phyloP scores from a whole-genome alignment of 2,113 vertebrate species.

The Pangasianodon gigas region DNA sequence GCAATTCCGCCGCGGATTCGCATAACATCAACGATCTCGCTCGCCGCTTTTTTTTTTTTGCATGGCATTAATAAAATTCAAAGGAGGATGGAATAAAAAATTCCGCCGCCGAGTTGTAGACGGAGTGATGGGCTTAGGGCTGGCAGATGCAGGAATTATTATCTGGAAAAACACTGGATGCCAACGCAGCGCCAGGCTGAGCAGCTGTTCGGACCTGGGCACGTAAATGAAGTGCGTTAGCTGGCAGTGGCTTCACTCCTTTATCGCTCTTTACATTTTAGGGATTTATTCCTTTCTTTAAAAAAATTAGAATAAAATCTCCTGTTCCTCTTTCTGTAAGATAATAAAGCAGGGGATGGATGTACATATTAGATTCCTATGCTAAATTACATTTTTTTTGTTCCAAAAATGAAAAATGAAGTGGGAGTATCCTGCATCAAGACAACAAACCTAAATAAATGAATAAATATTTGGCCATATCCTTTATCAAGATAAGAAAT shows the following conservation, averaged over 20 bases:
- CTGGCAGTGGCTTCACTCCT: not conserved
- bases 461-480: not conserved
- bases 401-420: not conserved
- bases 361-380: not conserved
- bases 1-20: constrained; percentile 99
- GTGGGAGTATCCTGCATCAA: not conserved
- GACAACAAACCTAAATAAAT: not conserved
- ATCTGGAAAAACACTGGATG: constrained; percentile 92
- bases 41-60: constrained; percentile 78
- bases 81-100: constrained; percentile 98
- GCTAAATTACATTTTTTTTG: not conserved
- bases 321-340: not conserved
- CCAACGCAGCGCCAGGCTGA: constrained; percentile 83
- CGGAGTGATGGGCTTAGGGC: constrained; percentile 82
- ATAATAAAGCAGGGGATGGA: not conserved
- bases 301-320: not conserved
- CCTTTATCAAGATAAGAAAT: not conserved
- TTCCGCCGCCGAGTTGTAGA: constrained; percentile 95
- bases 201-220: constrained; percentile 95
- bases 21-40: constrained; percentile 99
- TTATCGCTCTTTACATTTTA: not conserved
- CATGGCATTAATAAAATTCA: constrained; percentile 99
- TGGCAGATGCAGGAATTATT: constrained; percentile 98
- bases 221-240: constrained; percentile 95
- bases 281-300: constrained; percentile 2